Evolutionary conservation across 2,888 invertebrate species (phyloP), one percentile per base, ranked within the genome.

Genomic region (Coelinius sp.): DNA sequence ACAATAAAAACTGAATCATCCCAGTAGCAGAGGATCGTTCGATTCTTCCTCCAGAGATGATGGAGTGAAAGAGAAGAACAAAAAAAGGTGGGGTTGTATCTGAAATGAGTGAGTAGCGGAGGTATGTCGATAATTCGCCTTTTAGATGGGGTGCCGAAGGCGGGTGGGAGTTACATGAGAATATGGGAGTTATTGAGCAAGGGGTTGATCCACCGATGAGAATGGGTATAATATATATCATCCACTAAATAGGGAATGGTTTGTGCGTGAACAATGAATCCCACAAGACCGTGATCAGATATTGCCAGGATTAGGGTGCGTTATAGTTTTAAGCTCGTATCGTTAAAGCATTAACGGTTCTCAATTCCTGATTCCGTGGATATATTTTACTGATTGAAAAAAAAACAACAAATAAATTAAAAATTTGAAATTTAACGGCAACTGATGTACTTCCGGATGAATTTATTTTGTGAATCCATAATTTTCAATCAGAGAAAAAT

Each of bases 321-420:
- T 85, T 84, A 84, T 82, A 84, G 84, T 85, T 85, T 85, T 85
- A 84, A 85, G 84, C 83, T 79, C 76, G 78, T 79, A 77, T 75
- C 78, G 78, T 84, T 81, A 80, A 82, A 81, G 80, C 80, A 77
- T 77, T 78, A 71, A 74, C 46, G 83, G 83, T 84, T 83, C 84
- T 85, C 84, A 85, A 80, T 75, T 72, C 35, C 49, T n/a, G 46
- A 20, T 38, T 68, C 38, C 10, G 10, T 14, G 31, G 7, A 22
- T 20, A 20, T 41, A 8, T 35, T 17, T 59, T 20, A 14, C n/a
- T 6, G 1, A 17, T 14, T 14, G 2, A 35, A 35, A 17, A 14
- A 14, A 14, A 31, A 14, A 12, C 6, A n/a, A 25, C 10, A 59
- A 27, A 53, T n/a, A 68, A 20, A 17, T 1, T n/a, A n/a, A 52